phyloP scores from a whole-genome alignment of 2,113 vertebrate genomes.

The Tetrao urogallus region DNA sequence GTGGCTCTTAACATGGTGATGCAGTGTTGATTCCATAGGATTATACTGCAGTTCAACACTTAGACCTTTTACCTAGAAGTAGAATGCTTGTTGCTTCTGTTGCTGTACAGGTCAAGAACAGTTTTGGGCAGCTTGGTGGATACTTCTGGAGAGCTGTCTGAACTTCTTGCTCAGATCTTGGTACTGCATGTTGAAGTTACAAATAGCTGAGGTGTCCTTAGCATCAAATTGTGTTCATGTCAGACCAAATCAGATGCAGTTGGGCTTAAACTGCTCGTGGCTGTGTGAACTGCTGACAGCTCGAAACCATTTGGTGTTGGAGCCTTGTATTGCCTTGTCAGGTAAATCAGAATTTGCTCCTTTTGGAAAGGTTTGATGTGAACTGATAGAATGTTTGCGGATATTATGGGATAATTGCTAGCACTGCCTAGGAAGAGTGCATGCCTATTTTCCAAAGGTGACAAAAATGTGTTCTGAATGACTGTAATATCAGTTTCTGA shows the following conservation, averaged over 20 bases:
- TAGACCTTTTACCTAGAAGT: not conserved
- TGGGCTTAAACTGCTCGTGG: not conserved
- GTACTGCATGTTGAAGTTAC: not conserved
- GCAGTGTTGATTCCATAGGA: not conserved
- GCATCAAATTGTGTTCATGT: not conserved
- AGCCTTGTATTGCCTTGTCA: not conserved
- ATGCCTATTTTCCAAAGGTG: not conserved
- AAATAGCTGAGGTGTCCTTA: not conserved
- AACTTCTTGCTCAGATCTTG: not conserved
- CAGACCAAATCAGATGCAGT: not conserved
- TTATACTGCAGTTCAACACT: not conserved
- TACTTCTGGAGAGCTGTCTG: not conserved
- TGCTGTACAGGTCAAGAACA: not conserved
- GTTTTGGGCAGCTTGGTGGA: not conserved
- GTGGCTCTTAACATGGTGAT: fast-evolving
- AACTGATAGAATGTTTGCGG: not conserved
- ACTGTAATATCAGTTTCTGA: not conserved
- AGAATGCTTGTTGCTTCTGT: not conserved
- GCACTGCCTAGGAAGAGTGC: not conserved
- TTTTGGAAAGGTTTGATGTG: not conserved
- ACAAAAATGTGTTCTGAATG: not conserved
- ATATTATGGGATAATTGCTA: not conserved
- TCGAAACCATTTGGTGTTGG: not conserved
- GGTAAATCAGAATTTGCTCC: not conserved
- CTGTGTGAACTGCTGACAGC: not conserved